phyloP scores from a whole-genome alignment of 2,797 vertebrate species.

The Catamblyrhynchus diadema region DNA sequence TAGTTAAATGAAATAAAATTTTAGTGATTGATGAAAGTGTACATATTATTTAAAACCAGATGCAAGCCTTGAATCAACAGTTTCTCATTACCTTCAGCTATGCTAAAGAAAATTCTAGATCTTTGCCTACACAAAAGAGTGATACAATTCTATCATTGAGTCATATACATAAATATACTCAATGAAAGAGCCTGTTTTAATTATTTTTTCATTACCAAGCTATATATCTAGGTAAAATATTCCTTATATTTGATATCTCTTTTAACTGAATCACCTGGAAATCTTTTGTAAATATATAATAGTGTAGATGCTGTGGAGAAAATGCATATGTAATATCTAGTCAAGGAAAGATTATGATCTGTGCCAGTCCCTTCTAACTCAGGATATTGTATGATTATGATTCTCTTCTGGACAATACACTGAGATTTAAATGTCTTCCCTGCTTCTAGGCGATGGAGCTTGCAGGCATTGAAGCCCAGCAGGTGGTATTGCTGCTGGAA shows the following conservation, averaged over 20 bases:
- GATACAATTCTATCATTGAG: not conserved
- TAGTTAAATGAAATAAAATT: not conserved
- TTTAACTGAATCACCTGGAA: not conserved
- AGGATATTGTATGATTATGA: not conserved
- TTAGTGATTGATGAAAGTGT: not conserved
- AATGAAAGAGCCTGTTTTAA: not conserved
- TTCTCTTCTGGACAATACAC: not conserved
- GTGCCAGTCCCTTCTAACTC: not conserved
- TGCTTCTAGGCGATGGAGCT: conserved; percentile 87
- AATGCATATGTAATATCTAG: not conserved
- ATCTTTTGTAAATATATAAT: not conserved
- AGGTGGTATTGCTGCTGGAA: conserved; percentile 90
- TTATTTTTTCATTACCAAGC: not conserved
- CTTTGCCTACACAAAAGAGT: not conserved
- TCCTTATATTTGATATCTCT: not conserved
- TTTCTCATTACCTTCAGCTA: not conserved
- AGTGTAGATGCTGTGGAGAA: not conserved
- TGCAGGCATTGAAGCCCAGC: conserved; percentile 89
- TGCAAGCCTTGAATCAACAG: not conserved
- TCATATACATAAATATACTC: not conserved
- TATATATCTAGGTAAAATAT: not conserved
- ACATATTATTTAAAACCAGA: not conserved
- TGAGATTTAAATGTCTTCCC: not conserved
- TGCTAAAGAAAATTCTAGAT: not conserved
- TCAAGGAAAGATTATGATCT: not conserved